These are phyloP conservation scores for Mareca strepera DNA, from an alignment of 2,797 vertebrate species.

Conservation along the genomic window DNA sequence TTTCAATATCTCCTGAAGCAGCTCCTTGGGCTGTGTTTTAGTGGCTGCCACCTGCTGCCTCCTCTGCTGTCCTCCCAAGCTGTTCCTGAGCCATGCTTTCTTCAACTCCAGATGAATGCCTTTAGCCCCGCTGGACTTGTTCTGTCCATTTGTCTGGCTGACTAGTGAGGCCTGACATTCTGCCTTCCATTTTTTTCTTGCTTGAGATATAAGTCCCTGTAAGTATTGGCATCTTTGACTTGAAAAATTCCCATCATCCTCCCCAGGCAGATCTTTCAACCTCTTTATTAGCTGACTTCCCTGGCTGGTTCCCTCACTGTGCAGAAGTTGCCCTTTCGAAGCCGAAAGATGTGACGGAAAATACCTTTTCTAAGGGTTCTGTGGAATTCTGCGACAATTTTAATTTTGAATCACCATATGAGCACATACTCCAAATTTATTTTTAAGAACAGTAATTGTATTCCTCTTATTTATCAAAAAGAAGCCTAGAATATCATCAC, in stretches of 20 bases:
- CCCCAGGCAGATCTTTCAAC: background rate
- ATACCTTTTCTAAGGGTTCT: conserved; percentile 5
- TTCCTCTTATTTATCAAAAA: background rate
- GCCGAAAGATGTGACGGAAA: background rate
- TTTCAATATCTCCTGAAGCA: background rate
- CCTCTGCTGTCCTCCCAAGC: background rate
- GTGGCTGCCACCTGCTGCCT: background rate
- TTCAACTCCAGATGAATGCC: background rate
- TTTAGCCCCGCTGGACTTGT: background rate
- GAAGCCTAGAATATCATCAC: background rate
- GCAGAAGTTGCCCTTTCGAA: background rate
- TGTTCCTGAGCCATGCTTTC: background rate
- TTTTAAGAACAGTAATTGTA: conserved; percentile 1
- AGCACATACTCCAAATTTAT: background rate
- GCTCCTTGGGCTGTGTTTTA: background rate
- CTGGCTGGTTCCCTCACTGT: background rate
- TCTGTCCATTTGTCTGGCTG: background rate
- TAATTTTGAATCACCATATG: background rate
- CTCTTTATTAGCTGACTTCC: background rate
- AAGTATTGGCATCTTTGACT: background rate
- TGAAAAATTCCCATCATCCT: background rate
- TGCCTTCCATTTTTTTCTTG: background rate
- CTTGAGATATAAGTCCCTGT: background rate
- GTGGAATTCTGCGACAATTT: accelerated
- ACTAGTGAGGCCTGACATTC: accelerated